Base-by-base conservation (phyloP, 2,113 vertebrate genomes). In the Pollachius pollachius region DNA sequence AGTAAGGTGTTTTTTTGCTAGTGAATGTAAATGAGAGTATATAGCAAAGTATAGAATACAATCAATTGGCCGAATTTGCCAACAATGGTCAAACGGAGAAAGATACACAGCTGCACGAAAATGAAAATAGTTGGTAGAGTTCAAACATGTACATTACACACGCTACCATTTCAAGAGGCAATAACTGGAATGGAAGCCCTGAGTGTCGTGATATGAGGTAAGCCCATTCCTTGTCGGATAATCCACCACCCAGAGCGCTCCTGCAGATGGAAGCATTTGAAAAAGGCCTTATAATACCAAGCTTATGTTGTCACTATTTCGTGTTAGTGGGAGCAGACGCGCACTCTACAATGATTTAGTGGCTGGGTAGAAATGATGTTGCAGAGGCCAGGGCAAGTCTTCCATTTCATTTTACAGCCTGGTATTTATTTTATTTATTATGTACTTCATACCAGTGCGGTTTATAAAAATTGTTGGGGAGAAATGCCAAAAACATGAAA, bases 241-340 rank as follows among this genome's bases (percentile, higher is more conserved):
- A 92, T 92, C 90, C 91, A 89, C 56, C 79, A 67, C 74, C 81
- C 84, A 87, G 83, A 91, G 89, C 89, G 86, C 89, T 90, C 83
- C 82, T 89, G 87, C 89, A 88, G 89, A 91, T 89, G 88, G 90
- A 91, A 84, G 87, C 88, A 73, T 87, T 85, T 80, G 87, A 83
- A 91, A 90, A 90, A 65, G 83, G 82, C 70, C 86, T 90, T 78
- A 86, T 92, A 92, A 92, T 87, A 83, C 88, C 72, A 70, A 86
- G 89, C 89, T 93, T 91, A 92, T 87, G 89, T 90, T 90, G 91
- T 91, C 87, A 86, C 81, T 87, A 87, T 88, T 83, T 89, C 82
- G 74, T 91, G 83, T 85, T 89, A 73, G 64, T 80, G 21, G 25
- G 75, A 77, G 88, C 75, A 52, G 79, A 67, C 65, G 83, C 74